Evolutionary conservation across 2,113 vertebrate genomes (phyloP).

Genomic region (Nymphicus hollandicus): DNA sequence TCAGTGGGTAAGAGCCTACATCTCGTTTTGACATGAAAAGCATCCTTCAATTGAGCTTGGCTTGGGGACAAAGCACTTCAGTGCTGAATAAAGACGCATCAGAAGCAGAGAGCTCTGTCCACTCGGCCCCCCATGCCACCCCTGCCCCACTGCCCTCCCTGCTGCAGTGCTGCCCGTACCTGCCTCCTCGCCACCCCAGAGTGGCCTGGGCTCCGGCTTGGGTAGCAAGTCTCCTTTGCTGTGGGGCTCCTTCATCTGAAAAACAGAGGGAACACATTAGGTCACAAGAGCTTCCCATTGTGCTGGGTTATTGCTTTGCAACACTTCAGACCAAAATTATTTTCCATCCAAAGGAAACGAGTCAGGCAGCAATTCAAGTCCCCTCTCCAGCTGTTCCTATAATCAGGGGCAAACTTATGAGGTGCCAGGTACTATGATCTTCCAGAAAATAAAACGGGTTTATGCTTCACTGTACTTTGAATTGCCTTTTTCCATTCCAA

Average conservation of each 20-base stretch:
- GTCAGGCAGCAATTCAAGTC: fast-evolving
- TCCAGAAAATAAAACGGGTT: neutral
- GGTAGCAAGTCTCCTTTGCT: constrained; percentile 52
- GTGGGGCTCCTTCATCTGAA: constrained; percentile 74
- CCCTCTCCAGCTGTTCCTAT: neutral
- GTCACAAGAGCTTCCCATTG: neutral
- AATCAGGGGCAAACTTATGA: neutral
- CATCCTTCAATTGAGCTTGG: neutral
- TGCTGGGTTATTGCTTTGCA: neutral
- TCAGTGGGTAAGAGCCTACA: neutral
- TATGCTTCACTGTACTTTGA: neutral
- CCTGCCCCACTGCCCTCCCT: fast-evolving
- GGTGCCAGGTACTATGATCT: neutral
- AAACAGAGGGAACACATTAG: constrained; percentile 59
- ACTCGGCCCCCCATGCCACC: fast-evolving
- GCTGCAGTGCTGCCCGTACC: constrained; percentile 22
- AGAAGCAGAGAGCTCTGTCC: neutral
- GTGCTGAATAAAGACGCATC: neutral
- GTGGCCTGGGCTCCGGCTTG: constrained; percentile 68
- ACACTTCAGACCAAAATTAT: neutral
- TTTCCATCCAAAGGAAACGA: neutral
- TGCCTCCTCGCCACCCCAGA: constrained; percentile 73
- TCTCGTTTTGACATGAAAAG: neutral
- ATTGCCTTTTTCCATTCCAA: neutral
- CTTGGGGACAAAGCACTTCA: neutral